These are phyloP conservation scores for Oryzias curvinotus DNA, from an alignment of 2,113 vertebrate genomes.

Conservation along the genomic window DNA sequence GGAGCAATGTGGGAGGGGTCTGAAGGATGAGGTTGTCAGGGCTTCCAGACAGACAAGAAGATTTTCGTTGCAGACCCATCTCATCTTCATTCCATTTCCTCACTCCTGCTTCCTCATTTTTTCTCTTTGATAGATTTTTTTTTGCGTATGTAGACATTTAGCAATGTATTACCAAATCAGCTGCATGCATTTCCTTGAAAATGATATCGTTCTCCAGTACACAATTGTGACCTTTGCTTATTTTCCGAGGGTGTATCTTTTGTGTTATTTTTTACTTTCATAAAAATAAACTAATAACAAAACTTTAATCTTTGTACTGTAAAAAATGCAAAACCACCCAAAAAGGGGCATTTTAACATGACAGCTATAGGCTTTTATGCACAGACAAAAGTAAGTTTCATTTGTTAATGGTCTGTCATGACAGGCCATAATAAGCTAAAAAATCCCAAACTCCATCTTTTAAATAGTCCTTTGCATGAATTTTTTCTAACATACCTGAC, in stretches of 20 bases:
- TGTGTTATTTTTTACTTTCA: background rate
- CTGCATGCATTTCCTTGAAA: constrained; percentile 25
- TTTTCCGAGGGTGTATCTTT: background rate
- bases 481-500: too few relatives aligned
- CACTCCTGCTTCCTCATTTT: constrained; percentile 5
- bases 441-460: too few relatives aligned
- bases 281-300: too few relatives aligned
- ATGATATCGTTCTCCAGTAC: constrained; percentile 2
- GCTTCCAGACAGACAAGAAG: constrained; percentile 61
- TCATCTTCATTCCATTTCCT: background rate
- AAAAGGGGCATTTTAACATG: too few relatives aligned
- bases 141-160: constrained; percentile 26
- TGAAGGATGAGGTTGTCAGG: constrained; percentile 68
- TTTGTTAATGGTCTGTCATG: too few relatives aligned
- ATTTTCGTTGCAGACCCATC: constrained; percentile 24
- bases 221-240: background rate
- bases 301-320: too few relatives aligned
- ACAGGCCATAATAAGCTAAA: too few relatives aligned
- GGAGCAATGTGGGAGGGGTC: constrained; percentile 40
- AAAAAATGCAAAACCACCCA: too few relatives aligned
- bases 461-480: too few relatives aligned
- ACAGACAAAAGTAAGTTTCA: too few relatives aligned
- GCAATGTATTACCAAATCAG: constrained; percentile 30
- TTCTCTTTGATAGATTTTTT: constrained; percentile 28
- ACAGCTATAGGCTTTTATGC: too few relatives aligned